Evolutionary conservation across 2,888 invertebrate genomes (phyloP).

Genomic region (Lucinisca nassula): DNA sequence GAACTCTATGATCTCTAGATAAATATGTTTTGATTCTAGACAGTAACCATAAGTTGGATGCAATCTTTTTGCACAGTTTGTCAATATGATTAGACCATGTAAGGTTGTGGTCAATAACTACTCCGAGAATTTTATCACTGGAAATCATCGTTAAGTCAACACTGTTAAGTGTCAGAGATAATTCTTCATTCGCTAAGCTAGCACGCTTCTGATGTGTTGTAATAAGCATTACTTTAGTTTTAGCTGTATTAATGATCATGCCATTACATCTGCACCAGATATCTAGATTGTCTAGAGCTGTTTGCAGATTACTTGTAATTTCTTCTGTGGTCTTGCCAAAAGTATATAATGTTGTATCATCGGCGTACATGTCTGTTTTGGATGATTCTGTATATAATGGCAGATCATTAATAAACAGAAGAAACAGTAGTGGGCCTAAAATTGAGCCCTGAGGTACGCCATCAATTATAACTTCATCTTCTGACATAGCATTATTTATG

Average conservation of each 20-base stretch:
- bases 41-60: background rate
- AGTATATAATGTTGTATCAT: too few relatives aligned
- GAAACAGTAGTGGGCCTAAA: too few relatives aligned
- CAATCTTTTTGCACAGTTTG: background rate
- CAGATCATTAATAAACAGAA: too few relatives aligned
- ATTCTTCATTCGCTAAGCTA: background rate
- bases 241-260: background rate
- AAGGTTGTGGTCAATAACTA: background rate
- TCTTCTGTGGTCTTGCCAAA: too few relatives aligned
- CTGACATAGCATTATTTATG: too few relatives aligned
- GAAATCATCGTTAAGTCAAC: background rate
- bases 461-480: too few relatives aligned
- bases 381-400: too few relatives aligned
- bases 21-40: too few relatives aligned
- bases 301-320: too few relatives aligned
- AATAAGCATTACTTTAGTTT: constrained; percentile 3
- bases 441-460: too few relatives aligned
- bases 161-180: background rate
- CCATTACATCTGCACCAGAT: constrained; percentile 10
- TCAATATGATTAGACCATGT: background rate
- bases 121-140: background rate
- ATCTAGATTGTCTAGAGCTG: background rate
- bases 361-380: too few relatives aligned
- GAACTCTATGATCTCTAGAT: too few relatives aligned
- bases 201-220: background rate